Base-by-base conservation (phyloP, 2,888 invertebrate genomes). In the Herminia tarsipennalis region DNA sequence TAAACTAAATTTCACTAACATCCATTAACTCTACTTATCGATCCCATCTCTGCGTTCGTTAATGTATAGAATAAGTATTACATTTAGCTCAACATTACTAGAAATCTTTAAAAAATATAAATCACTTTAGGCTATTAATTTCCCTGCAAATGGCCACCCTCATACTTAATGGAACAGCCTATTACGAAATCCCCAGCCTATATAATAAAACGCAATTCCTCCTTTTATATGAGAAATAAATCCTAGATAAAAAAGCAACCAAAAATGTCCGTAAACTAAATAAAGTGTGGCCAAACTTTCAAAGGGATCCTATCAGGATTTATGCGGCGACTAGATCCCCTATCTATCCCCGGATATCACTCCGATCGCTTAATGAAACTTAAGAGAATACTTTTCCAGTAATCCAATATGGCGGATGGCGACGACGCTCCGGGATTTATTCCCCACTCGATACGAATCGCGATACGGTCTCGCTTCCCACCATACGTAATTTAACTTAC, bases 311-410 rank as follows among this genome's bases (percentile, higher is more conserved):
- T 64, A 71, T 73, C 72, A 59, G 57, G 75, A 76, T 76, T 78
- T 76, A 76, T 75, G 61, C 51, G 66, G 51, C 46, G 46, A 49
- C 66, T 58, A 67, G 62, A 66, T 66, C 70, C 73, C 67, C 58
- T 71, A 71, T 68, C 66, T 61, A 58, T 58, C 68, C 63, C 56
- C 33, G 67, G 77, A 73, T 84, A 86, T 87, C 88, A 77, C 73
- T 66, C 61, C 73, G 70, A 86, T 88, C 88, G 82, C 80, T 88
- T 89, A 90, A 90, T 89, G 89, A 89, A 89, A 88, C 86, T 90
- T 83, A 87, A 87, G 88, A 86, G 86, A 84, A 85, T 83, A 85
- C 85, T 83, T 81, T 80, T 76, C 71, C 70, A 68, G 80, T 77
- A 80, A 86, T 86, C 89, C 87, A 84, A 88, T 73, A 86, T 81